Evolutionary conservation across 2,888 invertebrate species (phyloP), one percentile per base, ranked within the genome.

Genomic region (Nomada lathburiana): DNA sequence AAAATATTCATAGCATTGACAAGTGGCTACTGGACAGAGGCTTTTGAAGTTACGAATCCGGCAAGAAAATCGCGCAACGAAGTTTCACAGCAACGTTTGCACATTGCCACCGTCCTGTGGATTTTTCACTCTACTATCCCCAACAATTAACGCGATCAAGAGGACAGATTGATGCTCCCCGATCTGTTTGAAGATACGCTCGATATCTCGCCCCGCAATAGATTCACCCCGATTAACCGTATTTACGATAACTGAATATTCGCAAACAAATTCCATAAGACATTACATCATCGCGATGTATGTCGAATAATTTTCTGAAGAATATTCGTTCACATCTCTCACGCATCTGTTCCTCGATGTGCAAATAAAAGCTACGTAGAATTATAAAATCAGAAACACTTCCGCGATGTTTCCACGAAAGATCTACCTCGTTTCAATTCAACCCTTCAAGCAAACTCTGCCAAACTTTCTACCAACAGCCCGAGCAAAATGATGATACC

Each of bases 1-100:
- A 59, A 20, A 84, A 84, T 23, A 26, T 13, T 4, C 9, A 29
- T 2, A 82, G n/a, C 20, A 75, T 84, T 18, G 68, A 80, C 5
- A 18, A 13, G 55, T 82, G 72, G 71, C 23, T 84, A 0, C 18
- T 4, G 52, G 29, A 57, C 26, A 68, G 55, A 29, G 77, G 74
- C 47, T 7, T 69, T 62, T 64, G 3, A 80, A 18, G 60, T 47
- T 11, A 5, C 10, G 1, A 4, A 3, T 47, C 36, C 26, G 11
- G 13, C 7, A 44, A 59, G 26, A 26, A n/a, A 23, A 10, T 57
- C 2, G 18, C 0, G 23, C 7, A 1, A 13, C 23, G 16, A 57
- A 65, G 57, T 20, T 23, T 7, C 29, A 57, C 16, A 36, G 20
- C 10, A 47, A 11, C 42, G 47, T 47, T 20, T 42, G n/a, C 59